Evolutionary conservation across 2,113 vertebrate genomes (phyloP), one percentile per base, ranked within the genome.

Genomic region (Sebastes schlegelii): DNA sequence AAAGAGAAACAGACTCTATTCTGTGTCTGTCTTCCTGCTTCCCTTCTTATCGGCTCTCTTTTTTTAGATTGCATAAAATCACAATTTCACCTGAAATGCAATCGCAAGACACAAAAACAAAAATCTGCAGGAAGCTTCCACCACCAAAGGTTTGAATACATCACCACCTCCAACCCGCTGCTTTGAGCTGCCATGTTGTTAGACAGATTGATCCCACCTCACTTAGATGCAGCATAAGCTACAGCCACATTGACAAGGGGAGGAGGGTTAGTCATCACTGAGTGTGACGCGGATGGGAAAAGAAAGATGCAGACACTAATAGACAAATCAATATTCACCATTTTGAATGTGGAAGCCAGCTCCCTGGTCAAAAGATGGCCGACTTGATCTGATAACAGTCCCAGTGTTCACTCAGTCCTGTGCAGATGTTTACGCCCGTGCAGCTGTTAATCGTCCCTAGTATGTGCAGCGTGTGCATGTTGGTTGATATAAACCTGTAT

Each of bases 261-360:
- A 77, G 58, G 74, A 57, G 67, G 68, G 68, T 52, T 57, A 70
- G 83, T 72, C 80, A 48, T 54, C 55, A 54, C 62, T 42, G 75
- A 69, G 19, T 78, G 65, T 83, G 65, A 87, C 75, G 73, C 34
- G 72, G 68, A 86, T 57, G n/a, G 77, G 26, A 73, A 80, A 69
- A 77, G 77, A 82, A 69, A 69, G 80, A 84, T 62, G 79, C 73
- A 79, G 72, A 82, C 75, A 51, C 80, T 69, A 74, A 82, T 55
- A 68, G 67, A 77, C 54, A 65, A 87, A 89, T 86, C 80, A 75
- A 86, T 87, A 72, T 60, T 86, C 76, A 66, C 77, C 84, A 87
- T 90, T 91, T 85, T 87, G 77, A 85, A 81, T 67, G 62, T 70
- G 0, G 21, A 72, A 72, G 79, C 71, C 40, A 68, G 17, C 82